phyloP scores from a whole-genome alignment of 1,140 invertebrate species.

The Drosophila pachea region DNA sequence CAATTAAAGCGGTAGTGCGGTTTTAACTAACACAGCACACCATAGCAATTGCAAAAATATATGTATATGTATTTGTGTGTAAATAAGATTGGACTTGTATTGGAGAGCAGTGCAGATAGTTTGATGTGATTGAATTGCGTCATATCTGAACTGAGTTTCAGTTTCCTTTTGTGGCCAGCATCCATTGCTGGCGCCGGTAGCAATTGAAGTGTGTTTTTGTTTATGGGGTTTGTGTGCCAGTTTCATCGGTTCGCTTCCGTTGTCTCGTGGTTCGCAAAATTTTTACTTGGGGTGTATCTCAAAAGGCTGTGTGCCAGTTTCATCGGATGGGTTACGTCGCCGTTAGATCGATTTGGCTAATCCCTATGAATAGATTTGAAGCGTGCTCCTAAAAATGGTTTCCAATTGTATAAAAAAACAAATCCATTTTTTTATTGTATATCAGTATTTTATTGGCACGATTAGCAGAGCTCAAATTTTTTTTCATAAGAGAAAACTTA shows the following conservation, averaged over 20 bases:
- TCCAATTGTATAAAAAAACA: not conserved
- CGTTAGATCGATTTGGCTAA: too few relatives aligned
- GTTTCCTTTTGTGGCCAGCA: constrained; percentile 44
- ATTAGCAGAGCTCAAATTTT: not conserved
- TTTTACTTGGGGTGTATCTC: not conserved
- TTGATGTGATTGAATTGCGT: constrained; percentile 42
- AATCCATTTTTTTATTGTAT: not conserved
- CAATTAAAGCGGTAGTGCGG: constrained; percentile 38
- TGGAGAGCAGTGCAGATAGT: constrained; percentile 20
- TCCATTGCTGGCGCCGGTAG: constrained; percentile 28
- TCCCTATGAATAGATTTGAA: too few relatives aligned
- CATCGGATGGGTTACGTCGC: not conserved
- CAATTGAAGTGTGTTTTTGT: constrained; percentile 30
- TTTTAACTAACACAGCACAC: constrained; percentile 29
- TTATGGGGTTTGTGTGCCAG: constrained; percentile 54
- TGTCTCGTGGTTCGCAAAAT: constrained; percentile 14
- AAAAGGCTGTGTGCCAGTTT: not conserved
- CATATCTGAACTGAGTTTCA: constrained; percentile 35
- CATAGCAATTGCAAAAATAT: constrained; percentile 23
- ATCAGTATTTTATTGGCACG: constrained; percentile 9
- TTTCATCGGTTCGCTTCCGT: constrained; percentile 37
- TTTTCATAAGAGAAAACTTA: not conserved
- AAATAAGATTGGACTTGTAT: not conserved
- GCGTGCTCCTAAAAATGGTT: not conserved
- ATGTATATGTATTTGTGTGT: not conserved